phyloP scores from a whole-genome alignment of 2,888 invertebrate genomes.

The Amiota minor region DNA sequence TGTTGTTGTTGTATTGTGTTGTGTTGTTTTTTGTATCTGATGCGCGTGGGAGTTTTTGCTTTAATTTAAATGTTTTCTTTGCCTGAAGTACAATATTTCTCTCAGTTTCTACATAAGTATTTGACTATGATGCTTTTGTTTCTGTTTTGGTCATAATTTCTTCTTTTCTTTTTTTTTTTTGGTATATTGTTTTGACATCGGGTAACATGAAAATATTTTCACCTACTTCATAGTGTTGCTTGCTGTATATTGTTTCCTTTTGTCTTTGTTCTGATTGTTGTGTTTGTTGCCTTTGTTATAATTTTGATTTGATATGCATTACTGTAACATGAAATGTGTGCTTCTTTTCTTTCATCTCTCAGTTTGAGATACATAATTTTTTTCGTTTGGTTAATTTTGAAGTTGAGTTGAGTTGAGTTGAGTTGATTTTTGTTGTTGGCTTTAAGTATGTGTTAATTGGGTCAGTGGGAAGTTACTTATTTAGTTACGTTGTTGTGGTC shows the following conservation, averaged over 20 bases:
- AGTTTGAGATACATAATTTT: background rate
- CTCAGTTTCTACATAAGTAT: background rate
- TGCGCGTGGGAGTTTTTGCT: conserved; percentile 68
- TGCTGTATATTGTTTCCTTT: background rate
- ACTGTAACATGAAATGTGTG: conserved; percentile 42
- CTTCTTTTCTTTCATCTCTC: background rate
- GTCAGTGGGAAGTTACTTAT: conserved; percentile 71
- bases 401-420: no score
- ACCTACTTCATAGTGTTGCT: no score
- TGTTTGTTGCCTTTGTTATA: conserved; percentile 54
- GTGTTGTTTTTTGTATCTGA: conserved; percentile 59
- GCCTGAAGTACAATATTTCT: conserved; percentile 32
- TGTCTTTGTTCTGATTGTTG: conserved; percentile 28
- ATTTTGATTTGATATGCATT: conserved; percentile 67
- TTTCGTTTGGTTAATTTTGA: conserved; percentile 51
- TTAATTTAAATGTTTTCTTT: conserved; percentile 61
- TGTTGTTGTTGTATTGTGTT: background rate
- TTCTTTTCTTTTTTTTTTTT: conserved; percentile 59
- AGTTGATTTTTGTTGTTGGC: conserved; percentile 48
- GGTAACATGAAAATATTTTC: no score
- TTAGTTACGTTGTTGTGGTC: conserved; percentile 47
- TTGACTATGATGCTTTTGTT: conserved; percentile 15
- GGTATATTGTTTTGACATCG: conserved; percentile 49
- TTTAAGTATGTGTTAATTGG: conserved; percentile 70
- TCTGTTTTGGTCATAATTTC: conserved; percentile 67